Conservation (phyloP, 2,797 vertebrate genomes). For the Meriones psammophilus region DNA sequence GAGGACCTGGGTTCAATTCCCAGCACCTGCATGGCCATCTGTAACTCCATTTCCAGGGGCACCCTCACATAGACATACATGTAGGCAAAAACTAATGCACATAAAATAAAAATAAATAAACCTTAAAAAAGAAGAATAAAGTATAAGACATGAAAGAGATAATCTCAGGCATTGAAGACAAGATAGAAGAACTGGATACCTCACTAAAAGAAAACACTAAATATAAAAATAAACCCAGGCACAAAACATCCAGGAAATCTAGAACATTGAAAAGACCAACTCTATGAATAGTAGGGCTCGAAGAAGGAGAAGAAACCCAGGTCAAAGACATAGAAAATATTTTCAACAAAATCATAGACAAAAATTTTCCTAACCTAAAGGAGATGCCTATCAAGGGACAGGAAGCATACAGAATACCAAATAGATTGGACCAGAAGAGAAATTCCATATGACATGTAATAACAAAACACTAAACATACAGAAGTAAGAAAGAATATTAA, state of each 20-base stretch:
- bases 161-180: background rate
- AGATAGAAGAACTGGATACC: background rate
- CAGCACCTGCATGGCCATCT: no score
- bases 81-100: no score
- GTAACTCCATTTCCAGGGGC: no score
- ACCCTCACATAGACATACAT: no score
- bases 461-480: background rate
- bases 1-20: no score
- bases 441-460: background rate
- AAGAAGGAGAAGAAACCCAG: background rate
- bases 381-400: background rate
- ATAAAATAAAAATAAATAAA: no score
- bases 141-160: no score
- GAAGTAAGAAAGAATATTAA: background rate
- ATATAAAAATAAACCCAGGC: background rate
- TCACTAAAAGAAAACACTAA: background rate
- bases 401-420: background rate
- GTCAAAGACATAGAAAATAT: background rate
- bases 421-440: background rate
- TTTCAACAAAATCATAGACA: background rate
- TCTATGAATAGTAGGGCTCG: background rate
- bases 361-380: background rate
- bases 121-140: no score
- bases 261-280: background rate
- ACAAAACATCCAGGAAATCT: background rate